Conservation (phyloP, 2,888 invertebrate genomes). For the Cinara cedri region DNA sequence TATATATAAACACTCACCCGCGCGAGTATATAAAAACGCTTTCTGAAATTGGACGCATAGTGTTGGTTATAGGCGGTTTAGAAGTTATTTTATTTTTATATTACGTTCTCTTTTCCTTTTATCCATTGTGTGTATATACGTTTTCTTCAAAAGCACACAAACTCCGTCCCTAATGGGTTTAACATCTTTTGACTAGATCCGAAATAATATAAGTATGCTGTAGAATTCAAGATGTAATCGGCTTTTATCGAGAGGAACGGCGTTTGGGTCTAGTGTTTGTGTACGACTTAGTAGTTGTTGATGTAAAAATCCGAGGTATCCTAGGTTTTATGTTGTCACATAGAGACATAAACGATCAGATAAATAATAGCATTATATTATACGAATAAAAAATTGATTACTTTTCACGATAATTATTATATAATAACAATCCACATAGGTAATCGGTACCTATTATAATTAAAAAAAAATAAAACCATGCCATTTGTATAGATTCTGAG, state of each 20-base stretch:
- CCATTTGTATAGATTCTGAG: too few species aligned
- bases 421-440: too few species aligned
- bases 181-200: slow-evolving; percentile 35
- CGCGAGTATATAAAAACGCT: slow-evolving; percentile 18
- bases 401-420: too few species aligned
- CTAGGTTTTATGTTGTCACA: background rate
- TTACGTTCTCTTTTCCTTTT: slow-evolving; percentile 20
- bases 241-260: slow-evolving; percentile 38
- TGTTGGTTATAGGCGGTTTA: slow-evolving; percentile 30
- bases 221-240: slow-evolving; percentile 36
- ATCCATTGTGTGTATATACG: background rate
- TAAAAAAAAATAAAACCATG: too few species aligned
- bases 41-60: slow-evolving; percentile 26
- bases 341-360: background rate
- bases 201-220: slow-evolving; percentile 45
- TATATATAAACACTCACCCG: background rate
- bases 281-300: background rate
- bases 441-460: too few species aligned
- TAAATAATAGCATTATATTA: too few species aligned
- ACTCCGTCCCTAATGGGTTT: slow-evolving; percentile 19
- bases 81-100: slow-evolving; percentile 30
- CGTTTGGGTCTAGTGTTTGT: slow-evolving; percentile 6
- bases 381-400: too few species aligned
- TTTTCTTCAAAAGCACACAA: slow-evolving; percentile 16
- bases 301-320: slow-evolving; percentile 2